These are phyloP conservation scores for Nesoenas mayeri DNA, from an alignment of 2,113 vertebrate genomes.

Conservation along the genomic window DNA sequence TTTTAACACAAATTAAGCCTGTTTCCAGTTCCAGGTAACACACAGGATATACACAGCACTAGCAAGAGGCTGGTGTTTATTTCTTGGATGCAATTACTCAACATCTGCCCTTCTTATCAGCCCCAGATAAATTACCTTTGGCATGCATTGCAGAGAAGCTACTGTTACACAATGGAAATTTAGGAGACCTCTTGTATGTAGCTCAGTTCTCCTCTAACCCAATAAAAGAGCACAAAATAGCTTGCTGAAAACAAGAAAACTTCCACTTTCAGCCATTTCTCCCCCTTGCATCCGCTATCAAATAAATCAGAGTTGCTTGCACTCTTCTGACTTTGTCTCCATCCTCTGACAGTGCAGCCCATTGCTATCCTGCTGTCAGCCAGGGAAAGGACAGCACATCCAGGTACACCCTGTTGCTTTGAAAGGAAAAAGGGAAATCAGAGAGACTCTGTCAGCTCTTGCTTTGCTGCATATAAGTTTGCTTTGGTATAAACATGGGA, in stretches of 20 bases:
- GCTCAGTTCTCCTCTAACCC: neutral
- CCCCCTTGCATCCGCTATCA: neutral
- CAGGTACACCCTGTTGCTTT: neutral
- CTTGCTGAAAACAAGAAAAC: neutral
- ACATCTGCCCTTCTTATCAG: neutral
- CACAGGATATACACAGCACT: neutral
- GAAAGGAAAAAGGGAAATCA: neutral
- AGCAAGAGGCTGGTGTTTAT: slow-evolving; percentile 17
- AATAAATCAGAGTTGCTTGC: neutral
- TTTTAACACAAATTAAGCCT: neutral
- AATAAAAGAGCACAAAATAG: neutral
- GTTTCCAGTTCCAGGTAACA: slow-evolving; percentile 17
- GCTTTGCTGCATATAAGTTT: neutral
- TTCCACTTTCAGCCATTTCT: neutral
- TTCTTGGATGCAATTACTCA: neutral
- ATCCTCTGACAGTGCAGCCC: neutral
- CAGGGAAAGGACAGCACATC: neutral
- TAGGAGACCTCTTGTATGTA: neutral
- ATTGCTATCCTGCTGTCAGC: neutral
- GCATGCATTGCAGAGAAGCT: neutral
- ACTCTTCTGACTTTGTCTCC: neutral
- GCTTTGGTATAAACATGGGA: neutral
- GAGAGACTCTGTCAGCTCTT: neutral
- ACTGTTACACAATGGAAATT: neutral
- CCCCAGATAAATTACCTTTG: neutral